These are phyloP conservation scores for Geodia barretti DNA, from an alignment of 37 sponge, comb jelly and placozoan genomes.

Conservation along the genomic window DNA sequence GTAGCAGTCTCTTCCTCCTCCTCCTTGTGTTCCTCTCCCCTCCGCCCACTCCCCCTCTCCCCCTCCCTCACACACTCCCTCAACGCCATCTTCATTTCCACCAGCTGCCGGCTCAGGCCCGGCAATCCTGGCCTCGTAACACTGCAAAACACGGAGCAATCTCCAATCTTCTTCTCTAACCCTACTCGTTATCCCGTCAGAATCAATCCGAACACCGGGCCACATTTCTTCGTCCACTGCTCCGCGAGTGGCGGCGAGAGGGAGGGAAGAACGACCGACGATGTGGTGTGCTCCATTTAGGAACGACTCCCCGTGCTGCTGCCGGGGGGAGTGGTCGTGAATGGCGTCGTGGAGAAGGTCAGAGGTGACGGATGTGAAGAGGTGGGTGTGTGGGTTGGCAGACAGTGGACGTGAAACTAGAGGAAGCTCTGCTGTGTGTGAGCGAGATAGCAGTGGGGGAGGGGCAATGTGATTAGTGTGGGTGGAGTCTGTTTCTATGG, in stretches of 20 bases:
- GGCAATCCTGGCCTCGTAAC: background rate
- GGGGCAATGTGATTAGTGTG: background rate
- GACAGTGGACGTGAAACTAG: background rate
- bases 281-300: background rate
- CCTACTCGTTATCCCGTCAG: background rate
- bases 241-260: background rate
- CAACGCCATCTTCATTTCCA: background rate
- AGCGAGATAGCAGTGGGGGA: background rate
- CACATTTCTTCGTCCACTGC: background rate
- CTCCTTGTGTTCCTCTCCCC: background rate
- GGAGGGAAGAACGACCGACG: background rate
- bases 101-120: background rate
- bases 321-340: background rate
- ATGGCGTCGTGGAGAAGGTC: background rate
- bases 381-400: background rate
- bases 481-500: background rate
- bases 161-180: slow-evolving; percentile 4
- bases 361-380: background rate
- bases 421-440: too few relatives aligned
- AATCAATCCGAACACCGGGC: background rate
- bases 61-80: background rate
- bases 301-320: background rate
- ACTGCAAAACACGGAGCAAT: background rate
- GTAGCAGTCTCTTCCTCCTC: background rate
- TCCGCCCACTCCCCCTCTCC: background rate